A percentile compares a stretch with the other conserved stretches of the same genome.
These are phyloP conservation scores for Laticauda laticaudata DNA, from an alignment of 2,113 vertebrate genomes.

Conservation along the genomic window DNA sequence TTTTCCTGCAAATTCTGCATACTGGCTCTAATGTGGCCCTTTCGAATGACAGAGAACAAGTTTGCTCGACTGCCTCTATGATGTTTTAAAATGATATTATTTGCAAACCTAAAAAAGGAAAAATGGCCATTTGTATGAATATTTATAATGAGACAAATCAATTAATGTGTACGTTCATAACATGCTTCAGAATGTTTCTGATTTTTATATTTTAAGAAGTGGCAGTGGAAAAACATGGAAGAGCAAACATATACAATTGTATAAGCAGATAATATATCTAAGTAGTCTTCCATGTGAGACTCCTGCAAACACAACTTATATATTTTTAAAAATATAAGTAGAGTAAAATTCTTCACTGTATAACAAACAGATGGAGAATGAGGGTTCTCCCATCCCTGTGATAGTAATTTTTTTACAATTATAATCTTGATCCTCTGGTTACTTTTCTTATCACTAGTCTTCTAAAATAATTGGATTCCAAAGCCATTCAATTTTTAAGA, in stretches of 20 bases:
- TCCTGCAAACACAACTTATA: neutral
- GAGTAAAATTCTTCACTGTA: neutral
- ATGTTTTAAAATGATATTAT: neutral
- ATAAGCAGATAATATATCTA: neutral
- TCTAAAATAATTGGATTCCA: neutral
- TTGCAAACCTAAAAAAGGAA: neutral
- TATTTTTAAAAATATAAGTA: neutral
- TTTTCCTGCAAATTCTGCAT: neutral
- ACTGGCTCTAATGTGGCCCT: neutral
- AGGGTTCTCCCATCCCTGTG: neutral
- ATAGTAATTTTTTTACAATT: neutral
- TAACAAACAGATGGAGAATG: neutral
- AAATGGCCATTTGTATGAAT: neutral
- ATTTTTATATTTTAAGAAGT: neutral
- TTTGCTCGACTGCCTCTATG: neutral
- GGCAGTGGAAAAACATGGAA: neutral
- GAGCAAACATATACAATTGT: neutral
- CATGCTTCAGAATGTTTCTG: neutral
- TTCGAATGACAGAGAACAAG: neutral
- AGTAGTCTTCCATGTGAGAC: neutral
- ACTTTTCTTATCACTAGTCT: neutral
- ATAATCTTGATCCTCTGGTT: neutral
- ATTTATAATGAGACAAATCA: neutral
- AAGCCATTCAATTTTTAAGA: neutral
- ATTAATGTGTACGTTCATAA: neutral